A percentile compares a stretch with the other conserved stretches of the same genome.
These are phyloP conservation scores for Brachionus asplanchnoidis DNA, from an alignment of 1,140 invertebrate genomes.

Conservation along the genomic window DNA sequence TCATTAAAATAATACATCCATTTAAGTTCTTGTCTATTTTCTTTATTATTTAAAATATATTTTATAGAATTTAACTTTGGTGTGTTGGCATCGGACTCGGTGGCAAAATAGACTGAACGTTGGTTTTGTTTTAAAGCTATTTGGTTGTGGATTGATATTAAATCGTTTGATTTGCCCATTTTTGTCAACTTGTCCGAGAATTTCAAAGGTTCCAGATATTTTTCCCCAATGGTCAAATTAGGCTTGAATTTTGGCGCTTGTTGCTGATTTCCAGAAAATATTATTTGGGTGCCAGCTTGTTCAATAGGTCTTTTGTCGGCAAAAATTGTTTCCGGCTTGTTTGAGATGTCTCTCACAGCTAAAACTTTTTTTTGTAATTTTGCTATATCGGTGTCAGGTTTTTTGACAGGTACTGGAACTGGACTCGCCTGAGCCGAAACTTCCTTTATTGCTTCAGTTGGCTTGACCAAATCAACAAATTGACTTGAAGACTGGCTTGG, in stretches of 20 bases:
- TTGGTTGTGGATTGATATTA: constrained; percentile 4
- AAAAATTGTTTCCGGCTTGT: not conserved
- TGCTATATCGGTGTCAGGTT: not conserved
- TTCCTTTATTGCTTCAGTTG: not conserved
- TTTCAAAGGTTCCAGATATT: constrained; percentile 11
- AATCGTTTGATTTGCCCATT: not conserved
- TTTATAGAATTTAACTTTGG: not conserved
- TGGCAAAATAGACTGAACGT: not conserved
- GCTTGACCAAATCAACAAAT: constrained; percentile 52
- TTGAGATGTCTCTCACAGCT: not conserved
- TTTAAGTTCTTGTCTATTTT: constrained; percentile 13
- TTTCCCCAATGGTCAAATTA: not conserved
- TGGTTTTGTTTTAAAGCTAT: not conserved
- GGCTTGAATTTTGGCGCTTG: constrained; percentile 51
- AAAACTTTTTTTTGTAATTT: constrained; percentile 14
- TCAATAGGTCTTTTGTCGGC: not conserved
- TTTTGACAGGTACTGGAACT: not conserved
- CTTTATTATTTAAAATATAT: constrained; percentile 3
- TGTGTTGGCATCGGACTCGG: not conserved
- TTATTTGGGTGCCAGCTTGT: constrained; percentile 8
- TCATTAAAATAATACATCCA: constrained; percentile 27
- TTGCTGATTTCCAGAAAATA: constrained; percentile 60
- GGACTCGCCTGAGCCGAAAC: not conserved
- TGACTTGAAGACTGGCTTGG: constrained; percentile 60
- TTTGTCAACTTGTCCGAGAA: not conserved